Conservation (phyloP, 2,113 vertebrate genomes). For the Hiodon tergisus region DNA sequence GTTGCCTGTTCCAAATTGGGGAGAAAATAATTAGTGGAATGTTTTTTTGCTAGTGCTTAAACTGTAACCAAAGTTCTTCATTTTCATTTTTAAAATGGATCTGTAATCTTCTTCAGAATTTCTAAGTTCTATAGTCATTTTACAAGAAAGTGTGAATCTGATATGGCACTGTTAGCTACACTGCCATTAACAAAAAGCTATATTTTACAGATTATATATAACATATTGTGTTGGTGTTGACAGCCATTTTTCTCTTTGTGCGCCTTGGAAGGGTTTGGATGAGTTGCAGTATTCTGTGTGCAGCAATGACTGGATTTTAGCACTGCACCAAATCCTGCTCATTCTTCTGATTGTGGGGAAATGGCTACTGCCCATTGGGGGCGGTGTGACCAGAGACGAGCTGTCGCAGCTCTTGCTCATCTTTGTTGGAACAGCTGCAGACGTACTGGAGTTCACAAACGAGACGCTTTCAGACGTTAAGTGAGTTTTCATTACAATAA, state of each 20-base stretch:
- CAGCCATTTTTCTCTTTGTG: background rate
- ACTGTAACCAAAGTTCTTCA: no score
- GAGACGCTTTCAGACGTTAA: slow-evolving; percentile 82
- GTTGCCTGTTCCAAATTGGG: no score
- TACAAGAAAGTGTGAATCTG: background rate
- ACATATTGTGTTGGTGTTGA: background rate
- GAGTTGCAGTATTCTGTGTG: slow-evolving; percentile 50
- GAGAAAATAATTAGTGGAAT: no score
- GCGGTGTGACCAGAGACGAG: slow-evolving; percentile 78
- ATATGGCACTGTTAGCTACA: background rate
- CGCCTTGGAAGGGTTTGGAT: background rate
- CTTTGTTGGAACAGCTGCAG: slow-evolving; percentile 90
- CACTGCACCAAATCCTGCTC: slow-evolving; percentile 82
- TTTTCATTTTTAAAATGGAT: no score
- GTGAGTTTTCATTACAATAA: slow-evolving; percentile 55
- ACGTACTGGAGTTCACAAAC: slow-evolving; percentile 90
- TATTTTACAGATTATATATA: no score
- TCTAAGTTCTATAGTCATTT: no score
- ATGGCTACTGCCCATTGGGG: slow-evolving; percentile 86
- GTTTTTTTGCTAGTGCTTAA: no score
- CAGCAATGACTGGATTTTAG: slow-evolving; percentile 79
- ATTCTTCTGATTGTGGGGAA: slow-evolving; percentile 86
- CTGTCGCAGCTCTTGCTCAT: slow-evolving; percentile 89
- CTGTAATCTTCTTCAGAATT: no score
- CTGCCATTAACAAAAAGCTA: no score